Evolutionary conservation across 2,113 vertebrate genomes (phyloP).

Genomic region (Rousettus leschenaultii): DNA sequence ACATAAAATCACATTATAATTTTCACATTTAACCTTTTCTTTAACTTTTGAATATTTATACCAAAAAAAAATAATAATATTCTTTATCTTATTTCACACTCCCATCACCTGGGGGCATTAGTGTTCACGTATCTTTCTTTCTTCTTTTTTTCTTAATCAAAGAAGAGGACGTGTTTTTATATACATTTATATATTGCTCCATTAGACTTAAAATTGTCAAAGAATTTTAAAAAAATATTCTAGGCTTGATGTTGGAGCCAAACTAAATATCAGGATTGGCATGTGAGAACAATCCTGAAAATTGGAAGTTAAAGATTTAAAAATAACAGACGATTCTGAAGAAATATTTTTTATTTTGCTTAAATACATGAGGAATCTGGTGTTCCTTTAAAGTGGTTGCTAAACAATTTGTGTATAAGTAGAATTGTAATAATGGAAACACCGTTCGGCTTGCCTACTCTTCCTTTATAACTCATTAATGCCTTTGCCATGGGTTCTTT

Average conservation of each 20-base stretch:
- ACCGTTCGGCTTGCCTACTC: conserved; percentile 18
- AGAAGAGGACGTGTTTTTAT: conserved; percentile 12
- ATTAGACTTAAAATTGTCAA: background rate
- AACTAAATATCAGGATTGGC: background rate
- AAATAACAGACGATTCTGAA: background rate
- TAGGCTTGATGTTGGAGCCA: background rate
- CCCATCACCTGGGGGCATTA: conserved; percentile 62
- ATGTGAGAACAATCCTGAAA: background rate
- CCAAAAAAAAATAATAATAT: conserved; percentile 9
- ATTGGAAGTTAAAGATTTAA: background rate
- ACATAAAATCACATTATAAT: conserved; percentile 40
- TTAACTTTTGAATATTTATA: conserved; percentile 22
- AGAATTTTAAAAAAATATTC: background rate
- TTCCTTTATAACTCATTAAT: conserved; percentile 62
- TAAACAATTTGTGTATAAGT: background rate
- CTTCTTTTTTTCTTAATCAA: conserved; percentile 17
- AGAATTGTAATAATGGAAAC: background rate
- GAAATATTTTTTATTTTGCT: background rate
- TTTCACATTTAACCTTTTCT: background rate
- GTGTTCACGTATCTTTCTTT: conserved; percentile 53
- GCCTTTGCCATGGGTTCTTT: conserved; percentile 67
- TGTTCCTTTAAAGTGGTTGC: background rate
- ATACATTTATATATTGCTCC: background rate
- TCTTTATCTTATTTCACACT: conserved; percentile 30
- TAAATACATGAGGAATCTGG: background rate